Conservation (phyloP, 53 echinoderm and acorn worm genomes). For the Echinarachnius parma region DNA sequence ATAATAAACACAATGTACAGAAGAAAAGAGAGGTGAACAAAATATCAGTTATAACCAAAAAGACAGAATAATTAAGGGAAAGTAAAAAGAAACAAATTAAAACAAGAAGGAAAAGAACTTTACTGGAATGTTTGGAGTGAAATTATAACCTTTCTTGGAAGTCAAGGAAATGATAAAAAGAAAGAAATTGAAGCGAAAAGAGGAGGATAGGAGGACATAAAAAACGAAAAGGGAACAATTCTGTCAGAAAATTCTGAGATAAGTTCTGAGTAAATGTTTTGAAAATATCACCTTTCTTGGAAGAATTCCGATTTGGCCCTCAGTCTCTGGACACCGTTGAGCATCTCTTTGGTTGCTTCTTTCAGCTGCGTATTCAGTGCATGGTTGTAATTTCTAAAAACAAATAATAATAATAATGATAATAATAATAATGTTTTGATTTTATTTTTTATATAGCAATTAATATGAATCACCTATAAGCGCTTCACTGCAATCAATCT, state of each 20-base stretch:
- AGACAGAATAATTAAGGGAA: too few relatives aligned
- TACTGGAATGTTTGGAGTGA: too few relatives aligned
- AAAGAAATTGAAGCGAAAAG: not conserved
- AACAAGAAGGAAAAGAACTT: too few relatives aligned
- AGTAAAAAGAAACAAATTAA: too few relatives aligned
- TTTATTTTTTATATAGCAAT: not conserved
- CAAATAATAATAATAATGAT: too few relatives aligned
- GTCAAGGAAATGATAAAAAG: not conserved
- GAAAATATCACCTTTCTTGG: constrained; percentile 11
- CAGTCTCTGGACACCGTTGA: not conserved
- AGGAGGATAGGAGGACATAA: not conserved
- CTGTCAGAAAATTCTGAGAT: not conserved
- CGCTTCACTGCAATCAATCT: not conserved
- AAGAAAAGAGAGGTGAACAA: too few relatives aligned
- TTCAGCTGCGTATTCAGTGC: not conserved
- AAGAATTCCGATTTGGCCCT: constrained; percentile 8
- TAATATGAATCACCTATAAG: not conserved
- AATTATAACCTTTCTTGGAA: too few relatives aligned
- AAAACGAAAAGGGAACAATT: not conserved
- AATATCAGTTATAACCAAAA: too few relatives aligned
- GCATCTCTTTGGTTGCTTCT: not conserved
- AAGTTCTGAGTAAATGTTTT: not conserved
- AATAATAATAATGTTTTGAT: too few relatives aligned
- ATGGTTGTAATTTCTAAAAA: constrained; percentile 18
- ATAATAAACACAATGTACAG: too few relatives aligned